Conservation (phyloP, 2,797 vertebrate species). For the Tamandua tetradactyla region DNA sequence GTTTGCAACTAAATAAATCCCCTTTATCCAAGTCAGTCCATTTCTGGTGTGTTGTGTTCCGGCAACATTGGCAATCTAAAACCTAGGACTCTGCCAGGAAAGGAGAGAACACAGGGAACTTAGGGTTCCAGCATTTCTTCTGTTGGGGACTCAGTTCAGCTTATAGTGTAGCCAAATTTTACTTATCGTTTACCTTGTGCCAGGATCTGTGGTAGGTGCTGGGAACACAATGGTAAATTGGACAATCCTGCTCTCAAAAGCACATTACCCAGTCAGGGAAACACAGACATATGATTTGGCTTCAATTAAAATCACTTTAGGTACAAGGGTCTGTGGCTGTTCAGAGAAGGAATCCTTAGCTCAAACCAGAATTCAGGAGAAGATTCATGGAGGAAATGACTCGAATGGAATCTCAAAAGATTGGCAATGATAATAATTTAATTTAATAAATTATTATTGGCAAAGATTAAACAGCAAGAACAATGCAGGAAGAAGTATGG, state of each 20-base stretch:
- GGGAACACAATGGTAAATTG: not conserved
- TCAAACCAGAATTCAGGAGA: not conserved
- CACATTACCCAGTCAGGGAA: not conserved
- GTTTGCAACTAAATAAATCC: no score
- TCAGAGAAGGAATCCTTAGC: not conserved
- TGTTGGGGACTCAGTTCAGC: not conserved
- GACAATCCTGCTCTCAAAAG: not conserved
- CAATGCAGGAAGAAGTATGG: not conserved
- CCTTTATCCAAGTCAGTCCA: no score
- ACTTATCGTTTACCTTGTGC: not conserved
- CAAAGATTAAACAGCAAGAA: not conserved
- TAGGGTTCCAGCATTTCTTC: not conserved
- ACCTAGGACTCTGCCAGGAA: not conserved
- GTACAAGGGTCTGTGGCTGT: not conserved
- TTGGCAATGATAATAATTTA: not conserved
- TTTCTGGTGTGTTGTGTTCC: no score
- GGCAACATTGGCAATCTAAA: no score
- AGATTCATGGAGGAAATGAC: not conserved
- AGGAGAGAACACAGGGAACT: rapidly evolving
- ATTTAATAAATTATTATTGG: not conserved
- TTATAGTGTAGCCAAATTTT: no score
- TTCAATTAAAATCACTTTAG: rapidly evolving
- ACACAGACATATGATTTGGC: not conserved
- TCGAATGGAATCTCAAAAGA: not conserved
- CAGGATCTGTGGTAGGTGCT: not conserved